phyloP scores from a whole-genome alignment of 2,888 invertebrate genomes.

The Orthosia gracilis region DNA sequence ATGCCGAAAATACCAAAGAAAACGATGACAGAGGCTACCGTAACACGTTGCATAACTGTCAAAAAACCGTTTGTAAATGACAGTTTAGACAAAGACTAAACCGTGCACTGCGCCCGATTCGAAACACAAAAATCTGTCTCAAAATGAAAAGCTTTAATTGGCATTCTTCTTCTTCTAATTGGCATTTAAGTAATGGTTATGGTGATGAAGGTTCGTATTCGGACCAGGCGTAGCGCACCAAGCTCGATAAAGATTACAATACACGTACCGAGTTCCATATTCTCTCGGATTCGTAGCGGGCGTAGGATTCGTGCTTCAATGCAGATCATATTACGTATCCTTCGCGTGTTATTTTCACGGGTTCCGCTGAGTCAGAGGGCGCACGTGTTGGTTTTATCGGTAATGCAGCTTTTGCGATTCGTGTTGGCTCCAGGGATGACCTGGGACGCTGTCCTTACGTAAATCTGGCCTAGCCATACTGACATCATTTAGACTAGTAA shows the following conservation, averaged over 20 bases:
- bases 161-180: background rate
- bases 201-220: conserved; percentile 12
- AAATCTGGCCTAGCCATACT: background rate
- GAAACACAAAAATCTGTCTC: background rate
- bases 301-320: background rate
- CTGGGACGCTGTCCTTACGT: too few relatives aligned
- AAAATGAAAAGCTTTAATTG: background rate
- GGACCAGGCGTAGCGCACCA: conserved; percentile 10
- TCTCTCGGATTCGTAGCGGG: conserved; percentile 3
- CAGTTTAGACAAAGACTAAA: conserved; percentile 14
- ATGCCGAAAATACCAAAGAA: background rate
- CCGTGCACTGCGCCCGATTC: background rate
- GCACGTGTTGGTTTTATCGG: background rate
- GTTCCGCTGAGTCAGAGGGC: background rate
- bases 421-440: background rate
- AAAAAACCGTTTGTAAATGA: conserved; percentile 20
- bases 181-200: background rate
- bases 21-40: conserved; percentile 4
- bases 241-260: background rate
- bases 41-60: conserved; percentile 9
- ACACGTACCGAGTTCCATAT: background rate
- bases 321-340: conserved; percentile 12
- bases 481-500: background rate
- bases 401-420: background rate
- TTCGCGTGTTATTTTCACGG: conserved; percentile 11